These are phyloP conservation scores for Trachelus troglodyta DNA, from an alignment of 2,888 invertebrate species.

Conservation along the genomic window DNA sequence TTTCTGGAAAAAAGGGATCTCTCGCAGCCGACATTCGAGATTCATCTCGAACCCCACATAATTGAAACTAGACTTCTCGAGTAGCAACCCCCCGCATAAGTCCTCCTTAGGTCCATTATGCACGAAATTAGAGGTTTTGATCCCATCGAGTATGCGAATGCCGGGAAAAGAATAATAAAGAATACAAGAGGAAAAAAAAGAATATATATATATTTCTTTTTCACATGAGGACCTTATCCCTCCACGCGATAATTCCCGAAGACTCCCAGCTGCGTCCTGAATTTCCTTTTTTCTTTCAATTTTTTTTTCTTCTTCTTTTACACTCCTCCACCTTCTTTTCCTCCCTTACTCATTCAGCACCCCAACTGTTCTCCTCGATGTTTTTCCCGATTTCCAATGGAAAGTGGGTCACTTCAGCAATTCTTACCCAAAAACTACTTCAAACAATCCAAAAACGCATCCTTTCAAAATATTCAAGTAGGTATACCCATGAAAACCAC, in stretches of 20 bases:
- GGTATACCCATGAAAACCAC: background rate
- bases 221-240: background rate
- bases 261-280: conserved; percentile 2
- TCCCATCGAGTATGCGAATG: conserved; percentile 32
- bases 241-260: background rate
- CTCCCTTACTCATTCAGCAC: conserved; percentile 17
- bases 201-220: background rate
- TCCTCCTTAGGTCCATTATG: conserved; percentile 42
- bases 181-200: conserved; percentile 27
- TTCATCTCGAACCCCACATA: conserved; percentile 21
- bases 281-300: conserved; percentile 17
- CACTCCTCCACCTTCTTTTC: conserved; percentile 17
- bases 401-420: conserved; percentile 29
- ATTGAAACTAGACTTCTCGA: background rate
- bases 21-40: conserved; percentile 35
- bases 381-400: conserved; percentile 4
- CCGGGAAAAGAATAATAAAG: background rate
- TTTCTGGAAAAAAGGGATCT: conserved; percentile 19
- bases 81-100: conserved; percentile 29
- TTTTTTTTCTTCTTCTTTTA: conserved; percentile 33
- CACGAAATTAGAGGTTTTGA: conserved; percentile 59
- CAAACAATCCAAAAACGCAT: background rate
- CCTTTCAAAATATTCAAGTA: background rate
- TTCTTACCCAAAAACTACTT: background rate
- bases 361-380: background rate